These are phyloP conservation scores for Drosophila greeni DNA, from an alignment of 2,888 invertebrate species.

Conservation along the genomic window DNA sequence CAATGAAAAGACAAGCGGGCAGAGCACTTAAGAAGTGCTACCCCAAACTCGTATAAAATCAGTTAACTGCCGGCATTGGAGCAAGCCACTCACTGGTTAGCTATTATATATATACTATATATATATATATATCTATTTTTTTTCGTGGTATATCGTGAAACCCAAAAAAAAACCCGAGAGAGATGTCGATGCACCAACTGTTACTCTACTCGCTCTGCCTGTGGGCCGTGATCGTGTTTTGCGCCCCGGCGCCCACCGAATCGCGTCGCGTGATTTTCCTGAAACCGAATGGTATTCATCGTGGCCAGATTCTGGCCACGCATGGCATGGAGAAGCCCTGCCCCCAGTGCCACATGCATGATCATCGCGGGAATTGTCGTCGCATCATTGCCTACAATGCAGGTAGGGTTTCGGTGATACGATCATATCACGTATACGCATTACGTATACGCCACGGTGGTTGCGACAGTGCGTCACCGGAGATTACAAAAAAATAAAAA, in stretches of 20 bases:
- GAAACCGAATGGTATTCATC: slow-evolving; percentile 59
- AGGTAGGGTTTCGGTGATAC: slow-evolving; percentile 60
- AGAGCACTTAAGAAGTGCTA: slow-evolving; percentile 52
- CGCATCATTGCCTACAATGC: slow-evolving; percentile 71
- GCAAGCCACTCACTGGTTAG: slow-evolving; percentile 46
- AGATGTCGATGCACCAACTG: slow-evolving; percentile 47
- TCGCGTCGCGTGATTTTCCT: slow-evolving; percentile 74
- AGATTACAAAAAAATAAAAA: not conserved
- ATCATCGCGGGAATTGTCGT: slow-evolving; percentile 75
- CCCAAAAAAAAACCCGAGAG: not conserved
- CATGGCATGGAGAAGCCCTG: slow-evolving; percentile 67
- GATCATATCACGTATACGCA: slow-evolving; percentile 12
- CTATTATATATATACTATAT: not conserved
- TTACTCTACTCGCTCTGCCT: slow-evolving; percentile 53
- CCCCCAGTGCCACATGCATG: slow-evolving; percentile 74
- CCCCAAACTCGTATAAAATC: slow-evolving; percentile 61
- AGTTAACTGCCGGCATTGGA: slow-evolving; percentile 71
- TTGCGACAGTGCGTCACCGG: slow-evolving; percentile 22
- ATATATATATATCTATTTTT: slow-evolving; percentile 1
- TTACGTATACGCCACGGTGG: slow-evolving; percentile 17
- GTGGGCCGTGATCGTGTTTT: slow-evolving; percentile 57
- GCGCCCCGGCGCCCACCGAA: slow-evolving; percentile 56
- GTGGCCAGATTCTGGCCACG: slow-evolving; percentile 70
- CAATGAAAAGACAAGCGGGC: slow-evolving; percentile 32
- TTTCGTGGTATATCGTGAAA: not conserved